Evolutionary conservation across 2,113 vertebrate species (phyloP).

Genomic region (Picathartes gymnocephalus): DNA sequence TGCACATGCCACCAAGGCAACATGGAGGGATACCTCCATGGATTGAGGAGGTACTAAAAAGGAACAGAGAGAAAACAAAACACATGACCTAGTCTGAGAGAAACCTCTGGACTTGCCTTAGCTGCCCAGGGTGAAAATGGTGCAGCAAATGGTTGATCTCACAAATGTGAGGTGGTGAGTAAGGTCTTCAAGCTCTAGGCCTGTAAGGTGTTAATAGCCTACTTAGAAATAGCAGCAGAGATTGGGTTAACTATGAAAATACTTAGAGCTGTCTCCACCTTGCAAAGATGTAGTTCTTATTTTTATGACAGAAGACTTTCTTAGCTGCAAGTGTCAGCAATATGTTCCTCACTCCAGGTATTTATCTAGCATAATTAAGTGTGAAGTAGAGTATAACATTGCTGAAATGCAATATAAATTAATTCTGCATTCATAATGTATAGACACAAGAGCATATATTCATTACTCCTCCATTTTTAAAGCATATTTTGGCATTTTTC

Average conservation of each 20-base stretch:
- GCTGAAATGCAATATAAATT: conserved; percentile 26
- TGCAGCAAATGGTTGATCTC: background rate
- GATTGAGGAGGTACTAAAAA: background rate
- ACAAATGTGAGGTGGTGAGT: background rate
- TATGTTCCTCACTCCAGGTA: background rate
- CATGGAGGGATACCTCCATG: accelerated
- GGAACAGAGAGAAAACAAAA: background rate
- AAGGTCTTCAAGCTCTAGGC: background rate
- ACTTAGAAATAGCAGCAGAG: background rate
- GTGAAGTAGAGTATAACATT: background rate
- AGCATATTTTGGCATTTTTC: background rate
- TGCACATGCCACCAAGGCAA: accelerated
- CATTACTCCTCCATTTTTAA: background rate
- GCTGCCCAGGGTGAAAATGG: background rate
- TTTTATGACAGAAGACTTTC: conserved; percentile 19
- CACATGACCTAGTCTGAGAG: background rate
- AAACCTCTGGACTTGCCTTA: background rate
- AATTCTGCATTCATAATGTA: background rate
- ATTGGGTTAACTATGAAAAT: background rate
- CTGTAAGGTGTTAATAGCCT: background rate
- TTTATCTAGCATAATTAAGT: conserved; percentile 40
- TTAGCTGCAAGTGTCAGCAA: background rate
- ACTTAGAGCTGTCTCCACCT: background rate
- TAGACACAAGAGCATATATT: background rate
- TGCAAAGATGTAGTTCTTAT: background rate